Evolutionary conservation across 2,888 invertebrate species (phyloP).

Genomic region (Gnatocerus cornutus): DNA sequence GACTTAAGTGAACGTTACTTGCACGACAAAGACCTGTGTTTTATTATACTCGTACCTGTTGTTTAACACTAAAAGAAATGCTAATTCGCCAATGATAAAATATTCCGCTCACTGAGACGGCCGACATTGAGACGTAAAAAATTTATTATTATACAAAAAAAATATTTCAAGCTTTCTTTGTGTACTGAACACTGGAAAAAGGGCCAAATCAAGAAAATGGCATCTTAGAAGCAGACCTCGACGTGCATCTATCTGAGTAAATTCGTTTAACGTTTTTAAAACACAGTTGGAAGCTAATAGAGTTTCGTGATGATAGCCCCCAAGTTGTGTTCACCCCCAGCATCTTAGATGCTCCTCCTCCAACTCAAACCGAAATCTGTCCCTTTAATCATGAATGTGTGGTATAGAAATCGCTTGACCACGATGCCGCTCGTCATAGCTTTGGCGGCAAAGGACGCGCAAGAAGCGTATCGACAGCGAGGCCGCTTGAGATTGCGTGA

Average conservation of each 20-base stretch:
- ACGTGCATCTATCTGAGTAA: too few relatives aligned
- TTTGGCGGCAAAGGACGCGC: constrained; percentile 64
- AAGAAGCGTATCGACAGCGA: constrained; percentile 68
- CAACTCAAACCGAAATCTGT: not conserved
- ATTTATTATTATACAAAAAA: too few relatives aligned
- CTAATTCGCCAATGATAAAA: too few relatives aligned
- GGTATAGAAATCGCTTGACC: constrained; percentile 29
- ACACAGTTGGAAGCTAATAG: too few relatives aligned
- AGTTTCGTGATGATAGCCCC: too few relatives aligned
- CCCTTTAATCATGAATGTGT: constrained; percentile 4
- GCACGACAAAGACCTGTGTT: constrained; percentile 1
- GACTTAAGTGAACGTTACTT: constrained; percentile 5
- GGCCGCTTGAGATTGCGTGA: constrained; percentile 71
- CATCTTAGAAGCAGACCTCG: too few relatives aligned
- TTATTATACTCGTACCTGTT: not conserved
- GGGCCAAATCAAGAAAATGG: too few relatives aligned
- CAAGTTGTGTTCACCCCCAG: not conserved
- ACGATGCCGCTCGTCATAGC: constrained; percentile 41
- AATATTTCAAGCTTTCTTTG: too few relatives aligned
- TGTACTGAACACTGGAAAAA: too few relatives aligned
- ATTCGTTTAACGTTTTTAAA: too few relatives aligned
- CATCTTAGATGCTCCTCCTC: not conserved
- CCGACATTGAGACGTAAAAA: too few relatives aligned
- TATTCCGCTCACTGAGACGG: too few relatives aligned
- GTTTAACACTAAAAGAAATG: not conserved